Evolutionary conservation across 2,797 vertebrate species (phyloP), one percentile per base, ranked within the genome.

Genomic region (Rhabdophis nuchalis): DNA sequence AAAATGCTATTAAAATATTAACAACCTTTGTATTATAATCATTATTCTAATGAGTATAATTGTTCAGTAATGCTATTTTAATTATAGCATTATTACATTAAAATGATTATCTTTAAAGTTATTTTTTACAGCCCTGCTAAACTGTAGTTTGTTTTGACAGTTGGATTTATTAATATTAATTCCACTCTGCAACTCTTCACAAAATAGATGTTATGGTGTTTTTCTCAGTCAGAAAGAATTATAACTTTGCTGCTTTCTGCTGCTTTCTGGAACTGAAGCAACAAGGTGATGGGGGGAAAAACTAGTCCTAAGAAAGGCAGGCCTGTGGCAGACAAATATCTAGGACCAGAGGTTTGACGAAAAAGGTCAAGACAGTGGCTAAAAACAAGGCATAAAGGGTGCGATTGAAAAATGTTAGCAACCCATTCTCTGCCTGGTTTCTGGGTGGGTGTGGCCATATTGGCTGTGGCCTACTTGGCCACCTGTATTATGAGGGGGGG

Each of bases 31-130:
- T 54, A 88, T 77, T 77, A 57, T 77, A 50, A 88, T 88, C 29
- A 88, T 88, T 32, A 77, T 54, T 88, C 18, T n/a, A 88, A 85
- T 20, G 68, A 85, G 54, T 18, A 56, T 72, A 72, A 91, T 72
- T 91, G 29, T 89, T 85, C 4, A 13, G 46, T 85, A 92, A 85
- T 85, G 82, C 41, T 92, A 82, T 82, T 88, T 58, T 92, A 89
- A 92, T 85, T 36, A 82, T 61, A 77, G 18, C 82, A 52, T 29
- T 87, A 87, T 50, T 85, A 57, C 72, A 85, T 92, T 57, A 88
- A 88, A 57, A 50, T 89, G 13, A 89, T 88, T 57, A 92, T 92
- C 57, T 29, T 89, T 92, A 89, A 85, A 53, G 3, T 36, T n/a
- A 77, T 82, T 85, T 92, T 92, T 88, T 32, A 60, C 56, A 52